Evolutionary conservation across 2,113 vertebrate genomes (phyloP), one percentile per base, ranked within the genome.

Genomic region (Megalops atlanticus): DNA sequence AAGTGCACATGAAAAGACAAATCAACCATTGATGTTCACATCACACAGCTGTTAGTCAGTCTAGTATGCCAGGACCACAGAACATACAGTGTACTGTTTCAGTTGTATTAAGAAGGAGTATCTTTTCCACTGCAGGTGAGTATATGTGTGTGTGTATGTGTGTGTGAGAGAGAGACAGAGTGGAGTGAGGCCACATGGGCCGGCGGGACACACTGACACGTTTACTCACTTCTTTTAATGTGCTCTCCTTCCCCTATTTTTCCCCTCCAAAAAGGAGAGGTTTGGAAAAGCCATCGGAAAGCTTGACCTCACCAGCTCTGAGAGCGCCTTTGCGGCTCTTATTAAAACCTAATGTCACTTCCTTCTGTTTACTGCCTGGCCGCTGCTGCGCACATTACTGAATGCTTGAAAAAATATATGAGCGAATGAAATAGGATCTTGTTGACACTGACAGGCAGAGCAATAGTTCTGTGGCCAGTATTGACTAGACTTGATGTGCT

Each of bases 251-350:
- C 16, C 36, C 38, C 3, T 40, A 49, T 33, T 76, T 43, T 38
- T 54, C 43, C 58, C 3, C 45, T 43, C 15, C 45, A 39, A 47
- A 84, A 38, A 77, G 27, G 58, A 72, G 24, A 69, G 39, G 47
- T 75, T 83, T 88, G 84, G 80, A 85, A 76, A 82, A 38, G 49
- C 69, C 33, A 52, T 47, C 79, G 84, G 86, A 86, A 86, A 87
- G 79, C 81, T 81, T 85, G 76, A 82, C 68, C 36, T 85, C 80
- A 85, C 36, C 80, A 77, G 70, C 39, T 82, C 27, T 70, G n/a
- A 77, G 58, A 41, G 83, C 76, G 16, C 35, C 36, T 68, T 15
- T 68, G n/a, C 70, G 80, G 27, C 85, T 83, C 80, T 12, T 54
- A 74, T 15, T 54, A 74, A 72, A 36, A 68, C n/a, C 8, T 73